Evolutionary conservation across 2,113 vertebrate genomes (phyloP), one percentile per base, ranked within the genome.

Genomic region (Acanthochromis polyacanthus): DNA sequence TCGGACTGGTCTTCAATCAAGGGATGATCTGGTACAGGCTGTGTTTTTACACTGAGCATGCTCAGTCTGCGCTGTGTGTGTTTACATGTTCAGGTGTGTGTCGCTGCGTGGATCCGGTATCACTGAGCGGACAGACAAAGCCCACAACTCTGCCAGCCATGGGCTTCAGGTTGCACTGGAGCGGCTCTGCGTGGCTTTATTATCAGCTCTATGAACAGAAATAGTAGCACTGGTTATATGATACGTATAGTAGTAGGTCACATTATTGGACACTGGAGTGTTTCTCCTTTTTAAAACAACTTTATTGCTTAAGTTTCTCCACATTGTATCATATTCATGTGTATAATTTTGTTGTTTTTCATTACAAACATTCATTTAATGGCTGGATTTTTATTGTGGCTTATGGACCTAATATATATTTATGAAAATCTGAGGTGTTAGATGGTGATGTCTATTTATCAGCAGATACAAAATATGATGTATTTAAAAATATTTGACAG

Each of bases 1-100:
- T 99, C 19, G 97, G 98, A 55, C 87, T 99, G 88, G 93, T 99
- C 91, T 99, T 99, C 95, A 99, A 99, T 85, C 98, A 99, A 93
- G 98, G 98, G 73, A 99, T 99, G 98, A 99, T 99, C 91, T 99
- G 98, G 98, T 99, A 95, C 89, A 91, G 76, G 36, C 53, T 67
- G 55, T 67, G 43, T 45, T 46, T 48, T 15, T n/a, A 45, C 15
- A 14, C 12, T 17, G 7, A 28, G 38, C 57, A 53, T 4, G 0
- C 40, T 38, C 5, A 51, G 5, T 32, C 36, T 9, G 0, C 25
- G 30, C 28, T 50, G 15, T 40, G 46, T 46, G 52, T 25, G 62
- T 57, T 48, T 55, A 55, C 6, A 45, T 60, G 28, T 28, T 11
- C 55, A 40, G 19, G 5, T 71, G 25, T 25, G 5, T 71, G 36